phyloP scores from a whole-genome alignment of 2,888 invertebrate genomes.

The Portevinia maculata region DNA sequence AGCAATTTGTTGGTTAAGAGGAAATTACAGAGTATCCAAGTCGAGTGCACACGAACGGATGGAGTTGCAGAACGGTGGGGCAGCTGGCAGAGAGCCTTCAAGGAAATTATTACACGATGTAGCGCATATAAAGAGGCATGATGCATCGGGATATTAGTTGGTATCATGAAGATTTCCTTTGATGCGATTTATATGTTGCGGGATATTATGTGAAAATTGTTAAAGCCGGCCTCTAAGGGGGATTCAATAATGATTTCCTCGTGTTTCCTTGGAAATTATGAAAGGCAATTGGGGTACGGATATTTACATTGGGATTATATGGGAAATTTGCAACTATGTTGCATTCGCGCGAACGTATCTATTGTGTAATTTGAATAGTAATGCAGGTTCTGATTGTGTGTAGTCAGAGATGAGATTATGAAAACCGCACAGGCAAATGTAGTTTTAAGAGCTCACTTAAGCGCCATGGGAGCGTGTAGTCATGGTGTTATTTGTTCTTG shows the following conservation, averaged over 20 bases:
- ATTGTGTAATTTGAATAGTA: no score
- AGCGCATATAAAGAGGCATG: slow-evolving; percentile 3
- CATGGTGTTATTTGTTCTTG: no score
- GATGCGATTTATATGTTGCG: slow-evolving; percentile 56
- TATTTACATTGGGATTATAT: neutral
- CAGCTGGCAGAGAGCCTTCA: neutral
- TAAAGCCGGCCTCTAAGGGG: slow-evolving; percentile 32
- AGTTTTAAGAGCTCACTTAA: no score
- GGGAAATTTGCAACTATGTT: slow-evolving; percentile 12
- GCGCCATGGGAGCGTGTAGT: no score
- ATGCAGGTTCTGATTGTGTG: no score
- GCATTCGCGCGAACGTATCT: no score
- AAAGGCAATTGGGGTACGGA: slow-evolving; percentile 7
- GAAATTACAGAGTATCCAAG: slow-evolving; percentile 63
- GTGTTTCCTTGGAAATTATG: slow-evolving; percentile 8
- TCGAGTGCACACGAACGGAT: neutral
- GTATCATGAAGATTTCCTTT: slow-evolving; percentile 46
- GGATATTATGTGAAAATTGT: slow-evolving; percentile 70
- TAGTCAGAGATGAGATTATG: no score
- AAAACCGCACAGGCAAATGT: no score
- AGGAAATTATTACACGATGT: slow-evolving; percentile 58
- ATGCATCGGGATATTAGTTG: slow-evolving; percentile 37
- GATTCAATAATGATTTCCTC: slow-evolving; percentile 20
- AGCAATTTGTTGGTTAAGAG: slow-evolving; percentile 74
- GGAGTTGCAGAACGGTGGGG: slow-evolving; percentile 10